Conservation (phyloP, 2,888 invertebrate genomes). For the Caenorhabditis wallacei region DNA sequence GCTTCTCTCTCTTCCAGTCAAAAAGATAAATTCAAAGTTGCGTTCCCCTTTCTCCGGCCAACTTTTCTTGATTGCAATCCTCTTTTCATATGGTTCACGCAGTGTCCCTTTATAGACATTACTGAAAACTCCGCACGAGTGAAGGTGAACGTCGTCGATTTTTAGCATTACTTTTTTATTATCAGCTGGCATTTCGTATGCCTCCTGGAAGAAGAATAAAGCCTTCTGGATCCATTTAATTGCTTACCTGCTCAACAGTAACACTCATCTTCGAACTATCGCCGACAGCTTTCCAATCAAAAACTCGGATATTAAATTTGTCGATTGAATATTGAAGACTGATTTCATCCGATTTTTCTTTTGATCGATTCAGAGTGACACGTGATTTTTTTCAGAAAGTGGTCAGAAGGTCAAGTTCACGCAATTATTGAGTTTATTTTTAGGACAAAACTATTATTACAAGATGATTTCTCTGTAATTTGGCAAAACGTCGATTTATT, state of each 20-base stretch:
- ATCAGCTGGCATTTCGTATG: constrained; percentile 68
- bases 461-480: too few species aligned
- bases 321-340: too few species aligned
- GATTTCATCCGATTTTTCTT: too few species aligned
- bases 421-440: too few species aligned
- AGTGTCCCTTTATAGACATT: constrained; percentile 71
- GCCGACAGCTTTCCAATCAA: too few species aligned
- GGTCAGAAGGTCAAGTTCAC: too few species aligned
- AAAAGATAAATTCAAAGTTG: constrained; percentile 67
- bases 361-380: too few species aligned
- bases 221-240: background rate
- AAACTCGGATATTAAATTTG: too few species aligned
- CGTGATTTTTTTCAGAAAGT: too few species aligned
- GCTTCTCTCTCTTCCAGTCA: constrained; percentile 66
- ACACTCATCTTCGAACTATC: constrained; percentile 52
- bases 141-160: constrained; percentile 69
- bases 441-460: too few species aligned
- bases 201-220: constrained; percentile 43
- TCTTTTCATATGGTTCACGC: constrained; percentile 62
- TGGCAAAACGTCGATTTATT: too few species aligned
- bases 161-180: constrained; percentile 68
- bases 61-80: constrained; percentile 78
- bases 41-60: constrained; percentile 71
- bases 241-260: constrained; percentile 58
- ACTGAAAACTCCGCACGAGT: constrained; percentile 69